Conservation (phyloP, 2,797 vertebrate species). For the Paedocypris micromegethes region DNA sequence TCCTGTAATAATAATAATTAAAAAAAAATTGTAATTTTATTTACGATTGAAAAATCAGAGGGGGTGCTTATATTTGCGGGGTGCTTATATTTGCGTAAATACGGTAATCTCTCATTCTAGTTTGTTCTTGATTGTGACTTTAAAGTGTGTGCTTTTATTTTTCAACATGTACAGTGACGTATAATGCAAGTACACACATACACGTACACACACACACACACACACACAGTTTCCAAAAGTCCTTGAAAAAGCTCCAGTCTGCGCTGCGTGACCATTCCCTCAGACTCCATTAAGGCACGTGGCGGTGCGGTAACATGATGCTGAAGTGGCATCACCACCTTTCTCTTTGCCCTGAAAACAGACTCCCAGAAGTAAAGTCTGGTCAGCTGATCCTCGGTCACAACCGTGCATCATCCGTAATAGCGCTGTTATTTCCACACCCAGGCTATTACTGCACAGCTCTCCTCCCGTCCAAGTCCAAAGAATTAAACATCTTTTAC, state of each 20-base stretch:
- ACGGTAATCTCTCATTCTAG: too few relatives aligned
- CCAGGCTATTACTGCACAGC: not conserved
- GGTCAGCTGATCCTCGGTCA: slow-evolving; percentile 14
- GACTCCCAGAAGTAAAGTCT: slow-evolving; percentile 9
- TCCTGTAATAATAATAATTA: too few relatives aligned
- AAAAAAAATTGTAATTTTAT: too few relatives aligned
- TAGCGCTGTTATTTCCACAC: not conserved
- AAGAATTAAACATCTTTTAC: not conserved
- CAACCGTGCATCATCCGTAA: slow-evolving; percentile 13
- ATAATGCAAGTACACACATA: too few relatives aligned
- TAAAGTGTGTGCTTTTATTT: too few relatives aligned
- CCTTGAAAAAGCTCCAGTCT: not conserved
- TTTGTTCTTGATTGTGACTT: too few relatives aligned
- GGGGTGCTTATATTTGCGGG: too few relatives aligned
- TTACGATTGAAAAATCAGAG: too few relatives aligned
- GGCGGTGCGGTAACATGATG: slow-evolving; percentile 23
- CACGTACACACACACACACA: too few relatives aligned
- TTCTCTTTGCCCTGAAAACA: slow-evolving; percentile 13
- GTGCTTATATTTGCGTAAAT: too few relatives aligned
- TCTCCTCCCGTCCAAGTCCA: not conserved
- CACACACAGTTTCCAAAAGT: not conserved
- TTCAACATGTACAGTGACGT: too few relatives aligned
- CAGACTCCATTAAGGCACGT: slow-evolving; percentile 13
- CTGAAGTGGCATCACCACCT: slow-evolving; percentile 34
- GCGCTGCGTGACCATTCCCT: not conserved